phyloP scores from a whole-genome alignment of 2,888 invertebrate species.

The Rhorus exstirpatorius region DNA sequence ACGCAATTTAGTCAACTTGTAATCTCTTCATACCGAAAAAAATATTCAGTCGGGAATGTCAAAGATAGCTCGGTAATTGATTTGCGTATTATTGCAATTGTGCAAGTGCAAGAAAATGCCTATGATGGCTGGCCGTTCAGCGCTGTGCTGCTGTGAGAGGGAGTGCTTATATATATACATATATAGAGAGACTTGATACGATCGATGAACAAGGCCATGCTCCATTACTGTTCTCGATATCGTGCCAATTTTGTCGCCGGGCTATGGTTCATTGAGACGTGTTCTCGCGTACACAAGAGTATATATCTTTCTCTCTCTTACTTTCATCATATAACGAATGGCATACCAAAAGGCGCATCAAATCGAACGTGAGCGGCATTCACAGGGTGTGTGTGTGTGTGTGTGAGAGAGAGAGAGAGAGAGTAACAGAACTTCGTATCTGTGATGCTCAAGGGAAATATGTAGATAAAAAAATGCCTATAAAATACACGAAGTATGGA shows the following conservation, averaged over 20 bases:
- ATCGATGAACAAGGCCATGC: constrained; percentile 63
- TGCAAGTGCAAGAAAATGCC: constrained; percentile 18
- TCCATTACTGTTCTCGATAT: constrained; percentile 69
- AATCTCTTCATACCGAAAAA: background rate
- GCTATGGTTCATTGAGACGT: constrained; percentile 77
- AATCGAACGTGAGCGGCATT: constrained; percentile 40
- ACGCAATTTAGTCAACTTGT: background rate
- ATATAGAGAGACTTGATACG: constrained; percentile 52
- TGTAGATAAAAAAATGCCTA: constrained; percentile 9
- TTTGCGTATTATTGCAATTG: constrained; percentile 4
- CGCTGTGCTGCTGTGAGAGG: background rate
- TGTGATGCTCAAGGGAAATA: constrained; percentile 17
- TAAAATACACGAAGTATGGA: constrained; percentile 39
- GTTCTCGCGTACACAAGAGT: constrained; percentile 55
- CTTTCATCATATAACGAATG: constrained; percentile 18
- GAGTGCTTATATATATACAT: constrained; percentile 7
- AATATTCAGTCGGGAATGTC: background rate
- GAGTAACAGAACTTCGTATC: constrained; percentile 32
- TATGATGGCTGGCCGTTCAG: constrained; percentile 17
- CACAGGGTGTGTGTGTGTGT: constrained; percentile 22
- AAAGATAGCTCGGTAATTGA: background rate
- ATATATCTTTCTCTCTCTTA: constrained; percentile 11
- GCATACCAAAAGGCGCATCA: constrained; percentile 36
- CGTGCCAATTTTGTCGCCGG: constrained; percentile 73
- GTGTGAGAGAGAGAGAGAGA: too few species aligned